Base-by-base conservation (phyloP, 2,797 vertebrate genomes). In the Galaxias olidus region DNA sequence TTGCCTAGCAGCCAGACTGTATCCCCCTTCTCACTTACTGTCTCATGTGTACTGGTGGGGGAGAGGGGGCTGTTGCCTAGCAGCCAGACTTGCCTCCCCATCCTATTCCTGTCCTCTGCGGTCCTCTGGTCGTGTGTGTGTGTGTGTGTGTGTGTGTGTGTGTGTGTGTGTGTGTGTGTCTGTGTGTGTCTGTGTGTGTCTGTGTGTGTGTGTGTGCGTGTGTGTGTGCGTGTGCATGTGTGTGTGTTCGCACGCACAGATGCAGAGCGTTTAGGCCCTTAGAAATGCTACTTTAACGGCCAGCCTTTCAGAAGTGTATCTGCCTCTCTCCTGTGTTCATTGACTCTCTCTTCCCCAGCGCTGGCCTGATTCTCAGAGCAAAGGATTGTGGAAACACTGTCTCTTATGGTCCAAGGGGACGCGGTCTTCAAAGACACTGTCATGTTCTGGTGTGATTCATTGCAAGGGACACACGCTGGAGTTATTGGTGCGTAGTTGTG, bases 401-500 rank as follows among this genome's bases (percentile, higher is more conserved):
- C 47, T 64, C 15, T 53, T 71, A 53, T 57, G 68, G 68, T 46
- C 65, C 50, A 57, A 12, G 52, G 71, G 47, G 63, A 65, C 59
- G 59, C 51, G 46, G 47, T 71, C 72, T 53, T n/a, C n/a, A n/a
- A 72, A 80, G 65, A 59, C 41, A 47, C 42, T 71, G 75, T 74
- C 57, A 52, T 18, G 42, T 61, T 69, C 57, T 60, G 62, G 68
- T 66, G 61, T 71, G 69, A 83, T 84, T 84, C 71, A 77, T 71
- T 77, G 80, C 74, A 69, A 68, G 7, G 46, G 45, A 40, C 48
- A 40, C 56, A 48, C 17, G 59, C 60, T 53, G 14, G 50, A 5
- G 12, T 10, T 13, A 15, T 62, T 72, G 20, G 53, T 48, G 45
- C 1, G 1, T 4, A 63, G 49, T 56, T 44, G 17, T 70, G 74